phyloP scores from a whole-genome alignment of 1,140 invertebrate genomes.

The Hylaeus volcanicus region DNA sequence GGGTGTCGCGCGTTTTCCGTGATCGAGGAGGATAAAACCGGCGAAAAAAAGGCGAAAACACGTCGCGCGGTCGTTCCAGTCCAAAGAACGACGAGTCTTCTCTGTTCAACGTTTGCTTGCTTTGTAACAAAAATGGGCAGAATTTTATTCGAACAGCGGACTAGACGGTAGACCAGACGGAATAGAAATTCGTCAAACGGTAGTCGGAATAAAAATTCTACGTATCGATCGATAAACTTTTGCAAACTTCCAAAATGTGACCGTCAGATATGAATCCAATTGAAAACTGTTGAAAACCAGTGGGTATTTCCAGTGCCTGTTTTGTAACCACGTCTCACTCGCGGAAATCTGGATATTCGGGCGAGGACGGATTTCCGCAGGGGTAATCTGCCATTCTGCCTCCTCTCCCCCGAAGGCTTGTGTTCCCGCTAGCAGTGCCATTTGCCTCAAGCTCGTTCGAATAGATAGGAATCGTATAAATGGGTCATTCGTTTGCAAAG shows the following conservation, averaged over 20 bases:
- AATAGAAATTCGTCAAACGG: no score
- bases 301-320: no score
- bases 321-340: constrained; percentile 37
- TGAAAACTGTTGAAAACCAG: no score
- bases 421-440: background rate
- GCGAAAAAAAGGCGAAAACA: background rate
- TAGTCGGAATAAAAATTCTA: no score
- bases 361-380: constrained; percentile 55
- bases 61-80: constrained; percentile 20
- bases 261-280: no score
- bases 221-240: no score
- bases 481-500: constrained; percentile 54
- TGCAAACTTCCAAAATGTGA: no score
- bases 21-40: constrained; percentile 22
- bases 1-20: constrained; percentile 13
- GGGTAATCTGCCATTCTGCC: constrained; percentile 51
- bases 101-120: constrained; percentile 61
- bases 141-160: no score
- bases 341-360: constrained; percentile 55
- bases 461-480: constrained; percentile 59
- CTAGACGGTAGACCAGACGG: no score
- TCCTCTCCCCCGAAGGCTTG: no score
- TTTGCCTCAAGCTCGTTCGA: constrained; percentile 43
- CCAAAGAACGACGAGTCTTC: constrained; percentile 24
- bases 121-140: no score